Conservation (phyloP, 2,113 vertebrate species). For the Nettapus auritus region DNA sequence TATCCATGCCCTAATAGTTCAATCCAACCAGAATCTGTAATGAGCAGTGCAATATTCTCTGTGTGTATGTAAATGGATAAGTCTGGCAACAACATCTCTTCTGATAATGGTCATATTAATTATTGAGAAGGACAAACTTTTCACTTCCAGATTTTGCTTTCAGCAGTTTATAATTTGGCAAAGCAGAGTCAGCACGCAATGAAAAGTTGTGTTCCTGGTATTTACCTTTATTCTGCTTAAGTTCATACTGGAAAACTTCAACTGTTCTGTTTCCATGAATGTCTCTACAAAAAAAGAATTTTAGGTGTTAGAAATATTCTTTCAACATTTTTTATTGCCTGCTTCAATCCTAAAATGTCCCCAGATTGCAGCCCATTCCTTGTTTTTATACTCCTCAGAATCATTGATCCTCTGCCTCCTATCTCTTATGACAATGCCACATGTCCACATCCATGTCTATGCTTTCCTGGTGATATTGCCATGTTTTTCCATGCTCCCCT, state of each 20-base stretch:
- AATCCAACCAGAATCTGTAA: not conserved
- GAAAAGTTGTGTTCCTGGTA: not conserved
- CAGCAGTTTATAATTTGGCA: not conserved
- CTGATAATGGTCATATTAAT: not conserved
- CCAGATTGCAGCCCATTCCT: not conserved
- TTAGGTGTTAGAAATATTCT: not conserved
- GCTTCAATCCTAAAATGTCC: not conserved
- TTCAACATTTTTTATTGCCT: not conserved
- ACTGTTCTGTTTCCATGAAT: not conserved
- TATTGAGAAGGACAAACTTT: not conserved
- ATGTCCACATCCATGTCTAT: not conserved
- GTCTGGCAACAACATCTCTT: not conserved
- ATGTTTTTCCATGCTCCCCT: not conserved
- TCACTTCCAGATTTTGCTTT: not conserved
- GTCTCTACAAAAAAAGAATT: not conserved
- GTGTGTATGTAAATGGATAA: not conserved
- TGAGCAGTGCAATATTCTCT: not conserved
- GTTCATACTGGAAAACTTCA: not conserved
- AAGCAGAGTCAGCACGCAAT: not conserved
- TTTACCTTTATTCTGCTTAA: not conserved
- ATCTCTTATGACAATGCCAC: not conserved
- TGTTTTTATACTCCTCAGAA: not conserved
- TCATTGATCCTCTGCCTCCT: not conserved
- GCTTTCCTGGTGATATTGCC: not conserved
- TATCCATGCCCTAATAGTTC: not conserved